Evolutionary conservation across 2,888 invertebrate genomes (phyloP).

Genomic region (Abrostola tripartita): DNA sequence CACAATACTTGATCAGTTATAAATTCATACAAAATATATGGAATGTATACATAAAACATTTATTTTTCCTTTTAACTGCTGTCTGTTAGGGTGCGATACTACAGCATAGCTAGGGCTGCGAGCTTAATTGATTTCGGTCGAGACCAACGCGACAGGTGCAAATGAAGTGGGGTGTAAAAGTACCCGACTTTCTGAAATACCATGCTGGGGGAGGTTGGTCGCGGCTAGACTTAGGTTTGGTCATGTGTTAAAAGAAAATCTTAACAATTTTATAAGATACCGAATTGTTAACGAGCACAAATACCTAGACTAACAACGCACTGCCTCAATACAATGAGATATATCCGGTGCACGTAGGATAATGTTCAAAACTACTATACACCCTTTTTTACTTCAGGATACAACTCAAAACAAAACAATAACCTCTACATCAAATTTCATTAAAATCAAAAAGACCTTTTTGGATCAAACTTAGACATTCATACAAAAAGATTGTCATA

Average conservation of each 20-base stretch:
- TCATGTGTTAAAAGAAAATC: background rate
- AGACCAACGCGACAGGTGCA: conserved; percentile 62
- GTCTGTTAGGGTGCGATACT: conserved; percentile 8
- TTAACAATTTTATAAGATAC: background rate
- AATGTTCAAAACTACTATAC: no score
- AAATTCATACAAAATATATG: conserved; percentile 10
- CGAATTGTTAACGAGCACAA: background rate
- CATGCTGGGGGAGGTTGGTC: conserved; percentile 23
- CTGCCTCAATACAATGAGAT: no score
- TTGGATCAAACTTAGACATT: no score
- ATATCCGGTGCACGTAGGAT: no score
- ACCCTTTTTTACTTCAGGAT: no score
- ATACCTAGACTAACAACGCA: no score
- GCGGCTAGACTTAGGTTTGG: conserved; percentile 18
- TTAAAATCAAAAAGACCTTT: no score
- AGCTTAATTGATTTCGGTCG: conserved; percentile 69
- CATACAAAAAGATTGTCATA: no score
- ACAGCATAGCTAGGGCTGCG: conserved; percentile 14
- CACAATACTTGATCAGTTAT: background rate
- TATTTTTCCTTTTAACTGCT: conserved; percentile 32
- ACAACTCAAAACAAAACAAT: no score
- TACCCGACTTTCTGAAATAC: conserved; percentile 29
- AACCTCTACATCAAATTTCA: no score
- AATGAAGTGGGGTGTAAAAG: conserved; percentile 66
- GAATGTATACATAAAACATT: conserved; percentile 23